These are phyloP conservation scores for Lucilia cuprina DNA, from an alignment of 1,140 invertebrate species.

Conservation along the genomic window DNA sequence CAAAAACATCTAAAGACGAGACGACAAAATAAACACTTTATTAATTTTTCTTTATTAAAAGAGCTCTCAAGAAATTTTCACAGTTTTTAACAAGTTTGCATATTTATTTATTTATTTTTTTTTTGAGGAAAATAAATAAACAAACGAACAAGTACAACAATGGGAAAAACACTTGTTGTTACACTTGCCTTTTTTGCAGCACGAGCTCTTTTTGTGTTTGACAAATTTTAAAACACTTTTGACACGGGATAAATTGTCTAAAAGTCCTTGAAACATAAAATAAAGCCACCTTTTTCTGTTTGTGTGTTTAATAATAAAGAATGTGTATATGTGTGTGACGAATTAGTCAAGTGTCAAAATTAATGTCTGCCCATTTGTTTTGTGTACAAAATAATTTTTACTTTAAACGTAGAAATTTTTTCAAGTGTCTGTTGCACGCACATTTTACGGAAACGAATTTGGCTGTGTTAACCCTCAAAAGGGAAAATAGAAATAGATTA, in stretches of 20 bases:
- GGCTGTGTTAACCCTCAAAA: background rate
- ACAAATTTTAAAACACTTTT: background rate
- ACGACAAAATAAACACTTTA: background rate
- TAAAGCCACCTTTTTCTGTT: background rate
- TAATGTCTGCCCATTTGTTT: background rate
- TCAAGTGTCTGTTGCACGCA: background rate
- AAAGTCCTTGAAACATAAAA: background rate
- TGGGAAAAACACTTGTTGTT: background rate
- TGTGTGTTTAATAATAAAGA: background rate
- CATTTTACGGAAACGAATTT: background rate
- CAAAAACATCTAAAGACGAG: background rate
- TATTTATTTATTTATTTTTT: too few species aligned
- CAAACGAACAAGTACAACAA: background rate
- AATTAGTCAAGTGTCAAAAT: constrained; percentile 11
- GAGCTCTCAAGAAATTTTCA: background rate
- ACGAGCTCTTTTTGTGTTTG: background rate
- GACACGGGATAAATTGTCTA: background rate
- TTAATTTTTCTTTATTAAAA: background rate
- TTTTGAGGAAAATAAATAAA: background rate
- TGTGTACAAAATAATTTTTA: background rate
- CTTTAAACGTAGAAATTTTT: background rate
- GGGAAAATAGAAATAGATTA: too few species aligned
- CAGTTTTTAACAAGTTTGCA: background rate
- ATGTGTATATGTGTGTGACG: background rate
- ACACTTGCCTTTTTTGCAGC: background rate